A percentile compares a stretch with the other conserved stretches of the same genome.
Conservation (phyloP, 2,888 invertebrate genomes). For the Gymnocheta viridis region DNA sequence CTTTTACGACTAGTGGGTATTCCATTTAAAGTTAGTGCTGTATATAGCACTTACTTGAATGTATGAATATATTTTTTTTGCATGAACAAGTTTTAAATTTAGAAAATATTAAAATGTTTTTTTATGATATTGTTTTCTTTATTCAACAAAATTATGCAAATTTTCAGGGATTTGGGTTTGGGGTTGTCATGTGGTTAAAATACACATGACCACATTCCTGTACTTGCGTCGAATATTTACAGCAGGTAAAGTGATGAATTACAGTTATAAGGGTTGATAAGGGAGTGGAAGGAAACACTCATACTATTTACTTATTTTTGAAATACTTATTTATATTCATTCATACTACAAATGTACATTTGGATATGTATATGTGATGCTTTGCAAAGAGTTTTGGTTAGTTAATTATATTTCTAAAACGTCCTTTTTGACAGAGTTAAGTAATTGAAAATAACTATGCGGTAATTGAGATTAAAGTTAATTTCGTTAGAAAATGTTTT, state of each 20-base stretch:
- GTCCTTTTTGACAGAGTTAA: not conserved
- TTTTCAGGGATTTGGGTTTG: not conserved
- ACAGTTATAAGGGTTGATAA: not conserved
- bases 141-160: not conserved
- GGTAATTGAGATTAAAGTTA: not conserved
- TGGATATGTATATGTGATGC: not conserved
- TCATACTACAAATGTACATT: not conserved
- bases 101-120: too few relatives aligned
- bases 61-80: too few relatives aligned
- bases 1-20: not conserved
- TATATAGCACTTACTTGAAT: too few relatives aligned
- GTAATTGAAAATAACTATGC: not conserved
- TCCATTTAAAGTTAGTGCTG: not conserved
- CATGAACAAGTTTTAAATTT: too few relatives aligned
- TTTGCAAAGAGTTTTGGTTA: too few relatives aligned
- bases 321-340: too few relatives aligned
- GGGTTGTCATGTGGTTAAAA: not conserved
- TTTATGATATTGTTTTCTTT: too few relatives aligned
- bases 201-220: not conserved
- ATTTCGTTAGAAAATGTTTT: not conserved
- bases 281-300: not conserved
- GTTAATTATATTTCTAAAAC: not conserved
- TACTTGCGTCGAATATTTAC: not conserved
- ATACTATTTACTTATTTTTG: not conserved
- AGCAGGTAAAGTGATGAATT: not conserved